Base-by-base conservation (phyloP, 2,797 vertebrate species). In the Galaxias olidus region DNA sequence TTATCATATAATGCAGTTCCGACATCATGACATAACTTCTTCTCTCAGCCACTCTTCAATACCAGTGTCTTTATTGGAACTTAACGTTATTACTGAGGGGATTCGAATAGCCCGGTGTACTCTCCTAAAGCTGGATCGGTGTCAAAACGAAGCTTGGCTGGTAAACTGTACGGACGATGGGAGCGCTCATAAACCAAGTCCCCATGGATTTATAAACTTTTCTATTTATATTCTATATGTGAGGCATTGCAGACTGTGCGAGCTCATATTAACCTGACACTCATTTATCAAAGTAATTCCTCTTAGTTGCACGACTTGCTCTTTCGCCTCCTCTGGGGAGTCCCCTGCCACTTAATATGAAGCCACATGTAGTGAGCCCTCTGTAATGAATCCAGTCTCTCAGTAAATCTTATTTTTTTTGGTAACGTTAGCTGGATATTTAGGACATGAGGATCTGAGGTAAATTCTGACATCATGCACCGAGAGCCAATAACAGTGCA, bases 221-320 rank as follows among this genome's bases (percentile, higher is more conserved):
- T 61, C 54, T 60, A 46, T 61, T 69, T 74, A 77, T 78, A 13
- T 78, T 74, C 74, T 65, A 61, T 80, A 73, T 66, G 30, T 30
- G 75, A 68, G 63, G 68, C 69, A 82, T 76, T 76, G 74, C 69
- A 65, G 66, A 69, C 65, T 80, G 75, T 78, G 74, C 68, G 69
- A 86, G 85, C 87, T 67, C 66, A 81, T 86, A 71, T 75, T 71
- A 90, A 90, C 85, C 80, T 88, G 84, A 85, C 86, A 86, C 82
- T 89, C 87, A 89, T 90, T 88, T 89, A 90, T 90, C 88, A 84
- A 90, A 84, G 85, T 77, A 84, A 84, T 87, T 89, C 82, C 82
- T 85, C 88, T 88, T 83, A 87, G 79, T 77, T 81, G 73, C 77
- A 80, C 82, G 77, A 86, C 85, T 87, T 84, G 80, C 84, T 83